Evolutionary conservation across 2,888 invertebrate genomes (phyloP).

Genomic region (Taphrorychus bicolor): DNA sequence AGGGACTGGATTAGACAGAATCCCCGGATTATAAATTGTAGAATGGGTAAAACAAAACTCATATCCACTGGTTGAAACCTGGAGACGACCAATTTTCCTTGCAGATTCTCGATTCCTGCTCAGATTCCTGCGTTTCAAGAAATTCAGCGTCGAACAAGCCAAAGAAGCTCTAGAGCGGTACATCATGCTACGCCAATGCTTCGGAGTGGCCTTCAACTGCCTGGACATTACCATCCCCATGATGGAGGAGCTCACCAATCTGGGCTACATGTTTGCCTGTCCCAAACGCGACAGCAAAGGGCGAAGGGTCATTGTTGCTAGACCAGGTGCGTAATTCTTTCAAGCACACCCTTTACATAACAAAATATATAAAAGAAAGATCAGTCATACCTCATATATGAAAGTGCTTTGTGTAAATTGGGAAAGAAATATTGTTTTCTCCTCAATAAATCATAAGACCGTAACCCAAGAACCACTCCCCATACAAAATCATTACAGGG

Average conservation of each 20-base stretch:
- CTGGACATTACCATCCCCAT: constrained; percentile 74
- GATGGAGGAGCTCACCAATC: constrained; percentile 73
- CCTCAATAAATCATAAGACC: too few species aligned
- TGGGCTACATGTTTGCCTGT: constrained; percentile 80
- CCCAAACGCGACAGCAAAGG: constrained; percentile 78
- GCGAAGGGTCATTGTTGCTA: constrained; percentile 76
- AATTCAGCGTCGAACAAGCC: constrained; percentile 80
- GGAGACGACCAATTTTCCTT: neutral
- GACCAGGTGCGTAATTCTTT: constrained; percentile 71
- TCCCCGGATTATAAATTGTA: constrained; percentile 71
- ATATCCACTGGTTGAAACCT: neutral
- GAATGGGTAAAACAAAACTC: constrained; percentile 65
- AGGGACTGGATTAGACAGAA: constrained; percentile 76
- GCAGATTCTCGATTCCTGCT: constrained; percentile 74
- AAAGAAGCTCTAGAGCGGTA: constrained; percentile 81
- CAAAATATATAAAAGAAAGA: too few species aligned
- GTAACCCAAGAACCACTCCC: too few species aligned
- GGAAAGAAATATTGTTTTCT: too few species aligned
- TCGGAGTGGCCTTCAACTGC: constrained; percentile 76
- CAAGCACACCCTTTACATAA: too few species aligned
- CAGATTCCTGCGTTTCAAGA: constrained; percentile 80
- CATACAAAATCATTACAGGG: too few species aligned
- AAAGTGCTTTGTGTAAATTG: too few species aligned
- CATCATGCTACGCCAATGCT: constrained; percentile 76
- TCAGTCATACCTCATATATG: too few species aligned